Base-by-base conservation (phyloP, 2,113 vertebrate species). In the Phasianus colchicus region DNA sequence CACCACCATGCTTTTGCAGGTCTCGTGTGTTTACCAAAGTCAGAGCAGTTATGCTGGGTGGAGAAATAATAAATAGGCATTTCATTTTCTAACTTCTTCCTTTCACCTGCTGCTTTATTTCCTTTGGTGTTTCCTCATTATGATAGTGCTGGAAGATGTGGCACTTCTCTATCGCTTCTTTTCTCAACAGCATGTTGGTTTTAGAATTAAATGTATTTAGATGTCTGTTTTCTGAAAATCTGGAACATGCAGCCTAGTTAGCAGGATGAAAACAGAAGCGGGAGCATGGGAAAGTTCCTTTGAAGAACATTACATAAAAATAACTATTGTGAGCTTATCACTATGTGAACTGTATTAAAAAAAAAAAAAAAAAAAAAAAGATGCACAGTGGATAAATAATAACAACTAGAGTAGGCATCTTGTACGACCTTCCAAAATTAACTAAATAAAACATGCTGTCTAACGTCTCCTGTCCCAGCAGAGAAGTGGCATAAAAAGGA, bases 251-350 rank as follows among this genome's bases (percentile, higher is more conserved):
- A 27, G 65, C 13, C 52, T 1, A 1, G 9, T 61, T 92, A 86
- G 38, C 19, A 83, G 60, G 32, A 6, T 75, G 48, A 32, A 81
- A 25, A 50, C 75, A 63, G 70, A n/a, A 88, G 34, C 74, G 45
- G 30, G 57, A 83, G 30, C 67, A 77, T 76, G 74, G 55, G 47
- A 81, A 91, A 75, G 32, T 86, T 86, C 19, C 32, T 93, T 91
- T 90, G 57, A 83, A 94, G 61, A 80, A 50, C 61, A 42, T 80
- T 65, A n/a, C 4, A 43, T 72, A 50, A 90, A 93, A 86, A 75
- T 80, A 89, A 60, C 47, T 75, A 2, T 38, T 82, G 58, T 21
- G 48, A 83, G 12, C 36, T 80, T 77, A 80, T 83, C 36, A 45
- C 18, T 74, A 74, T 72, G 50, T 75, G 60, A 90, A 85, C 34